Evolutionary conservation across 2,888 invertebrate genomes (phyloP).

Genomic region (Aelia acuminata): DNA sequence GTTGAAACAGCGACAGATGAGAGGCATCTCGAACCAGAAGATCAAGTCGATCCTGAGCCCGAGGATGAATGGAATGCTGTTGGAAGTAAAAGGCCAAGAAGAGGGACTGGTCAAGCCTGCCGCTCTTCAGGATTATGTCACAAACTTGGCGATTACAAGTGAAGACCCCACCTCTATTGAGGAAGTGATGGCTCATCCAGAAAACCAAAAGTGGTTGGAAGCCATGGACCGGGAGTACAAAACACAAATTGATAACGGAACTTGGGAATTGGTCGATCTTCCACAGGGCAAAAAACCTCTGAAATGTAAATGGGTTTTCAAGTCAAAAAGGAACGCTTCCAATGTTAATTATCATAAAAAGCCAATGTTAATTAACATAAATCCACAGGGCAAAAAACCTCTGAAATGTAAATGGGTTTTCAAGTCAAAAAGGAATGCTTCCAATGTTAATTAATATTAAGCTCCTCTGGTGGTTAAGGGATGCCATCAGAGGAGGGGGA

Average conservation of each 20-base stretch:
- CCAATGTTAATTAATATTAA: not conserved
- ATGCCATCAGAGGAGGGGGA: slow-evolving; percentile 21
- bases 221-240: not conserved
- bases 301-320: not conserved
- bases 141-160: too few relatives aligned
- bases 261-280: not conserved
- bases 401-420: not conserved
- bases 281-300: not conserved
- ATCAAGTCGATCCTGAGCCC: too few relatives aligned
- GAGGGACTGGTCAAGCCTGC: too few relatives aligned
- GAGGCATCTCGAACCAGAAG: too few relatives aligned
- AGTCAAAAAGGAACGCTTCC: not conserved
- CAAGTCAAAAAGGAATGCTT: not conserved
- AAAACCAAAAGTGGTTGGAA: too few relatives aligned
- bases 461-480: slow-evolving; percentile 52
- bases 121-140: too few relatives aligned
- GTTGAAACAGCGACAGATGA: too few relatives aligned
- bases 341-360: not conserved
- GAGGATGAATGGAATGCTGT: too few relatives aligned
- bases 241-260: not conserved
- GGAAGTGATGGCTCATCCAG: too few relatives aligned
- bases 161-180: too few relatives aligned
- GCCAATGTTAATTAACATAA: too few relatives aligned
- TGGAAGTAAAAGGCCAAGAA: too few relatives aligned
- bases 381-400: not conserved